phyloP scores from a whole-genome alignment of 2,113 vertebrate species.

The Myotis yumanensis region DNA sequence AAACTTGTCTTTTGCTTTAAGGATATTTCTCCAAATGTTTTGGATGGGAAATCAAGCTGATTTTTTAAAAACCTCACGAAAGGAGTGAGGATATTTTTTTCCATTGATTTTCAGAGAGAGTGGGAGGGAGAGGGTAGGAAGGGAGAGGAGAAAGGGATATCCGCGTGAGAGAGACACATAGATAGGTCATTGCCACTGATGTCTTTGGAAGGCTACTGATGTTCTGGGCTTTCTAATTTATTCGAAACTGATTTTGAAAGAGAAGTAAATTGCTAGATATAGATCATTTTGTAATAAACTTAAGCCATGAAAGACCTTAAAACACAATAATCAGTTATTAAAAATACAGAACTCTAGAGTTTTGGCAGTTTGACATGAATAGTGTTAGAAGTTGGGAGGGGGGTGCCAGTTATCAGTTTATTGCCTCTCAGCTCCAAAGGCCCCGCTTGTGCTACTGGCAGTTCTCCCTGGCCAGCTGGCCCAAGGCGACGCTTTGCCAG shows the following conservation, averaged over 20 bases:
- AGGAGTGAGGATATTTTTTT: no score
- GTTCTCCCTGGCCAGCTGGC: background rate
- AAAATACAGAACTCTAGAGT: background rate
- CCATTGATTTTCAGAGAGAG: no score
- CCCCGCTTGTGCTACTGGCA: background rate
- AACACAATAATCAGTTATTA: background rate
- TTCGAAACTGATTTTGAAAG: slow-evolving; percentile 8
- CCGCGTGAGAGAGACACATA: no score
- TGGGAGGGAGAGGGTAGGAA: no score
- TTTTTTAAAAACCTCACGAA: background rate
- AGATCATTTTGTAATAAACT: background rate
- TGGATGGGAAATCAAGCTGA: background rate
- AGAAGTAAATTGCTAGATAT: background rate
- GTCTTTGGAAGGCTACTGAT: background rate
- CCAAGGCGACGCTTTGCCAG: background rate
- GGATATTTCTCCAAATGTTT: background rate
- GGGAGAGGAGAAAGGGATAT: no score
- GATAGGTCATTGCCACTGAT: background rate
- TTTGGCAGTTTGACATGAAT: background rate
- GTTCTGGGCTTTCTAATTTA: background rate
- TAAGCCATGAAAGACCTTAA: background rate
- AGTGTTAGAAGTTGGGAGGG: background rate
- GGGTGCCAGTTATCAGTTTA: background rate
- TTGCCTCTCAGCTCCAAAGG: background rate
- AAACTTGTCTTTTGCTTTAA: background rate